Evolutionary conservation across 2,113 vertebrate genomes (phyloP).

Genomic region (Patagioenas fasciata): DNA sequence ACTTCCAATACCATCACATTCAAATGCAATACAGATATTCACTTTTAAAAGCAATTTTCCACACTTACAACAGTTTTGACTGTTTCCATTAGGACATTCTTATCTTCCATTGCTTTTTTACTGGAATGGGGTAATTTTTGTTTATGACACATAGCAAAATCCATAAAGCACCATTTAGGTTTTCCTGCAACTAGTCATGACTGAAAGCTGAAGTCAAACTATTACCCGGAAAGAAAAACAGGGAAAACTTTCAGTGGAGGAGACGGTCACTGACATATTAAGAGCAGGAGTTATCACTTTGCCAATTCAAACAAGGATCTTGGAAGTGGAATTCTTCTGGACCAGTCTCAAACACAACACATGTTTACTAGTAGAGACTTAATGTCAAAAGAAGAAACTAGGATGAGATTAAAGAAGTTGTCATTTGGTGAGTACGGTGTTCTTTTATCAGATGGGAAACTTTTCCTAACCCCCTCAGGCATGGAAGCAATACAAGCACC

Average conservation of each 20-base stretch:
- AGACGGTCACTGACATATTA: neutral
- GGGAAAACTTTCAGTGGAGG: neutral
- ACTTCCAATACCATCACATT: neutral
- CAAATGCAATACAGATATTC: neutral
- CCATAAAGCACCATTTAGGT: neutral
- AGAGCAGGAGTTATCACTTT: neutral
- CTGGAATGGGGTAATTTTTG: neutral
- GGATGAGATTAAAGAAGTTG: neutral
- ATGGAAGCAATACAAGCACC: neutral
- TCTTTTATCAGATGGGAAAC: neutral
- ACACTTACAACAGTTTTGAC: neutral
- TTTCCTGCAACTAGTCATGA: neutral
- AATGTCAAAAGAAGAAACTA: neutral
- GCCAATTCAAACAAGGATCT: neutral
- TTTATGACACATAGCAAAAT: neutral
- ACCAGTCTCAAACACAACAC: neutral
- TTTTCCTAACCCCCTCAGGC: neutral
- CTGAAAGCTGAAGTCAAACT: neutral
- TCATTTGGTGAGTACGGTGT: neutral
- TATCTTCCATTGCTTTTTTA: neutral
- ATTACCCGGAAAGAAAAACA: neutral
- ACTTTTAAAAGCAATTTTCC: neutral
- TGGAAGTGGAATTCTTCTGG: neutral
- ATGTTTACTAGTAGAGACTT: neutral
- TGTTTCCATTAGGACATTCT: neutral